A percentile compares a stretch with the other conserved stretches of the same genome.
Evolutionary conservation across 2,797 vertebrate species (phyloP).

Genomic region (Pelobates cultripes): DNA sequence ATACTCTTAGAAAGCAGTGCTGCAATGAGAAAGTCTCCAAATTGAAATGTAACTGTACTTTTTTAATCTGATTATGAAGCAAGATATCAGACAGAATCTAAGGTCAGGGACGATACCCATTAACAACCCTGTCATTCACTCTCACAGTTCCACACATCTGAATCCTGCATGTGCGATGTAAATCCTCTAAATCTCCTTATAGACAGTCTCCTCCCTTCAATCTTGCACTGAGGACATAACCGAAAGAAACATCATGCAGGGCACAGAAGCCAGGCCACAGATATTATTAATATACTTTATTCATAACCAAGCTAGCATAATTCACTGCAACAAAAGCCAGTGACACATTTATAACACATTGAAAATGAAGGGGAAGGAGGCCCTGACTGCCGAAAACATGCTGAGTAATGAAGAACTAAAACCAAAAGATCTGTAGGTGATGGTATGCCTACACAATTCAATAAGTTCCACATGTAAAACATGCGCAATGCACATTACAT

Average conservation of each 20-base stretch:
- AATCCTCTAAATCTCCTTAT: conserved; percentile 55
- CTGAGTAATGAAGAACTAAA: neutral
- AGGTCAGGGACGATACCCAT: too few species aligned
- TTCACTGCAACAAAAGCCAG: neutral
- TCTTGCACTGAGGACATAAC: conserved; percentile 18
- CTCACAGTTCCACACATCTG: conserved; percentile 9
- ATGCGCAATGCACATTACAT: too few species aligned
- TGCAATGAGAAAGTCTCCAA: too few species aligned
- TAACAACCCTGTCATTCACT: neutral
- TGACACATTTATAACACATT: neutral
- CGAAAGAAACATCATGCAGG: neutral
- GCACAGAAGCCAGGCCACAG: neutral
- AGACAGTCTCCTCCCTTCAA: neutral
- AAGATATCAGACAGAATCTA: too few species aligned
- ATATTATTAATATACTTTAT: conserved; percentile 8
- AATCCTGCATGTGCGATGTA: conserved; percentile 7
- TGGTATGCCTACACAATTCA: neutral
- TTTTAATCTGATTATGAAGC: too few species aligned
- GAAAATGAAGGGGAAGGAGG: neutral
- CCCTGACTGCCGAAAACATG: neutral
- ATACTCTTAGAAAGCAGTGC: too few species aligned
- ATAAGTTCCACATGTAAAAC: too few species aligned
- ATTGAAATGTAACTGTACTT: too few species aligned
- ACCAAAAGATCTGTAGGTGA: neutral
- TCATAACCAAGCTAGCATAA: neutral